A percentile compares a stretch with the other conserved stretches of the same genome.
Conservation (phyloP, 2,888 invertebrate genomes). For the Parnassius smintheus region DNA sequence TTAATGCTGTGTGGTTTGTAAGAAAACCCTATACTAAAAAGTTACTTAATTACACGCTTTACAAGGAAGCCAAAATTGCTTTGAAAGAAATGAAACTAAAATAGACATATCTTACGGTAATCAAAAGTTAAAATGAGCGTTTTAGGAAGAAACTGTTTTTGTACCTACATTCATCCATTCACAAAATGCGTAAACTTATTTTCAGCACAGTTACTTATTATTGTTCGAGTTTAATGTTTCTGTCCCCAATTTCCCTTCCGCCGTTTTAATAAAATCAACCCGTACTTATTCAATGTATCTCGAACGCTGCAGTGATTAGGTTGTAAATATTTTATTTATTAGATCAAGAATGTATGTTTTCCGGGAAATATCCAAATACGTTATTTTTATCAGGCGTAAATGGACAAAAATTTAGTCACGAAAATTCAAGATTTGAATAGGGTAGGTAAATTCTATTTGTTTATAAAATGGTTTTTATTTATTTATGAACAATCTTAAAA, state of each 20-base stretch:
- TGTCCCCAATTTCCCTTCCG: constrained; percentile 8
- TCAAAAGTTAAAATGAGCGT: not conserved
- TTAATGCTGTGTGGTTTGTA: too few species aligned
- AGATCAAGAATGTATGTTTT: constrained; percentile 10
- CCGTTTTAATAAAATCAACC: constrained; percentile 19
- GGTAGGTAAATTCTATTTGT: constrained; percentile 47
- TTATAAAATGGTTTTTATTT: constrained; percentile 34
- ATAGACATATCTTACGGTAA: not conserved
- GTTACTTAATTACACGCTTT: too few species aligned
- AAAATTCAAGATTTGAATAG: constrained; percentile 40
- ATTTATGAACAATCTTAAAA: constrained; percentile 42
- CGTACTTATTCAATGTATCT: constrained; percentile 20
- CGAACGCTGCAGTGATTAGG: constrained; percentile 19
- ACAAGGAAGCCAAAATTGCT: too few species aligned
- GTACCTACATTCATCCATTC: constrained; percentile 5
- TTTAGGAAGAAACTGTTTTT: not conserved
- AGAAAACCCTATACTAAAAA: too few species aligned
- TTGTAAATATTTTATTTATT: constrained; percentile 5
- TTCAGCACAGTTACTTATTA: constrained; percentile 1
- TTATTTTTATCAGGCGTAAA: constrained; percentile 40
- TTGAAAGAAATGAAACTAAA: not conserved
- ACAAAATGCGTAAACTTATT: constrained; percentile 17
- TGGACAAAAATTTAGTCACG: constrained; percentile 43
- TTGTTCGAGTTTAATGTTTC: constrained; percentile 7
- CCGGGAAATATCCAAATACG: constrained; percentile 28